Percentiles rank a stretch among this genome's conserved stretches.
These are phyloP conservation scores for Symphodus melops DNA, from an alignment of 2,113 vertebrate genomes.

Conservation along the genomic window DNA sequence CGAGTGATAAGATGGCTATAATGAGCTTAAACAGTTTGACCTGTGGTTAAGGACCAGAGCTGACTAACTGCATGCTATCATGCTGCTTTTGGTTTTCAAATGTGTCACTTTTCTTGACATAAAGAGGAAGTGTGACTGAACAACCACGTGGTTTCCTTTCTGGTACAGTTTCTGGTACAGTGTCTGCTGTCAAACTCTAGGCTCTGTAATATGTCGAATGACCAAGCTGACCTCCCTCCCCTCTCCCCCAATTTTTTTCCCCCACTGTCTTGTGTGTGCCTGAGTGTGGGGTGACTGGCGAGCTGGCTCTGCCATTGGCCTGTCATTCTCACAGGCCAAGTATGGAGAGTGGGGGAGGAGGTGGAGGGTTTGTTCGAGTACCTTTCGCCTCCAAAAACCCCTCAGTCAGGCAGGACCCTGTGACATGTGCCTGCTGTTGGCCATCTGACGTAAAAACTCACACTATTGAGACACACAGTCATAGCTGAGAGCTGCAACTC, in stretches of 20 bases:
- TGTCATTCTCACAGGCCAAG: conserved; percentile 76
- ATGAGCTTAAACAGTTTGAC: conserved; percentile 32
- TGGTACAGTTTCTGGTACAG: too few species aligned
- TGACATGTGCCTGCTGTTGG: conserved; percentile 42
- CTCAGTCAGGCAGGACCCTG: conserved; percentile 76
- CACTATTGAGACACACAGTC: background rate
- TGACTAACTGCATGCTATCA: background rate
- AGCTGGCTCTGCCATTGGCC: conserved; percentile 83
- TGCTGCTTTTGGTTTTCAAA: conserved; percentile 2
- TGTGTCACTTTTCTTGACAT: background rate
- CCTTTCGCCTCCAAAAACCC: conserved; percentile 87
- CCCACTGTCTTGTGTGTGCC: conserved; percentile 45
- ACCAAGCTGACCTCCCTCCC: conserved; percentile 46
- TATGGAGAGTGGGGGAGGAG: conserved; percentile 72
- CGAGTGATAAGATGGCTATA: conserved; percentile 5
- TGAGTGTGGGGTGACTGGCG: conserved; percentile 83
- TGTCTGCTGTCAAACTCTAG: conserved; percentile 1
- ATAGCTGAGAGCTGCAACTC: background rate
- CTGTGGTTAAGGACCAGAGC: background rate
- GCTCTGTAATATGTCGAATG: conserved; percentile 64
- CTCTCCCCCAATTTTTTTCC: conserved; percentile 27
- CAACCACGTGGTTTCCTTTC: conserved; percentile 23
- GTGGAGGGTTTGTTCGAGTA: conserved; percentile 71
- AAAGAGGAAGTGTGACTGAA: conserved; percentile 17
- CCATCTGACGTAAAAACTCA: conserved; percentile 46